Percentiles rank a stretch among this genome's conserved stretches.
phyloP scores from a whole-genome alignment of 1,140 invertebrate species.

The Drosophila serrata region DNA sequence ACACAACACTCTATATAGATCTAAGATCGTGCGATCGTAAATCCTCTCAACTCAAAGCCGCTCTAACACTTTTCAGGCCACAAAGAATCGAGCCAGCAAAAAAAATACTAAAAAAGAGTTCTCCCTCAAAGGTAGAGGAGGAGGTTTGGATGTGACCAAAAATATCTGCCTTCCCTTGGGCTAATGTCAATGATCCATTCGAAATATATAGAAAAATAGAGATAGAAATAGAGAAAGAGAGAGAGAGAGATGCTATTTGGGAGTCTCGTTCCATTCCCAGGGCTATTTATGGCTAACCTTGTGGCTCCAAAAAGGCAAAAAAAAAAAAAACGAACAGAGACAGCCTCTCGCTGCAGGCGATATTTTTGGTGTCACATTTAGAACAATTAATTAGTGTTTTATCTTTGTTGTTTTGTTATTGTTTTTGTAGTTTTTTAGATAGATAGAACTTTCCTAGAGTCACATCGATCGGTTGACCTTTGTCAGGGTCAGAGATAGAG shows the following conservation, averaged over 20 bases:
- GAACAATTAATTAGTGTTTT: slow-evolving; percentile 75
- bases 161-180: slow-evolving; percentile 33
- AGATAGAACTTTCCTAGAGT: slow-evolving; percentile 12
- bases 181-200: slow-evolving; percentile 33
- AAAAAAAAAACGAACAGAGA: too few relatives aligned
- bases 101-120: background rate
- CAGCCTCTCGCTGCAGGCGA: slow-evolving; percentile 38
- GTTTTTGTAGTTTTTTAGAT: slow-evolving; percentile 17
- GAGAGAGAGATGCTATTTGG: slow-evolving; percentile 17
- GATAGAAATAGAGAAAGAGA: background rate
- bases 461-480: slow-evolving; percentile 53
- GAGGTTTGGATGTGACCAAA: slow-evolving; percentile 21
- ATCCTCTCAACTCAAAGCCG: slow-evolving; percentile 20
- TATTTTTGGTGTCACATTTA: slow-evolving; percentile 53
- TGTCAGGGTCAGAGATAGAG: slow-evolving; percentile 15
- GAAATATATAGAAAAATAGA: slow-evolving; percentile 1
- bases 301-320: slow-evolving; percentile 38
- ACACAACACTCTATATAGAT: slow-evolving; percentile 35
- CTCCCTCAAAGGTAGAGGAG: background rate
- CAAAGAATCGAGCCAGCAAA: background rate
- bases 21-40: slow-evolving; percentile 12
- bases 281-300: slow-evolving; percentile 63
- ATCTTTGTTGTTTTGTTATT: slow-evolving; percentile 1
- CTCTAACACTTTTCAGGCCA: slow-evolving; percentile 17
- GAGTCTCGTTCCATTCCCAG: slow-evolving; percentile 41